phyloP scores from a whole-genome alignment of 2,797 vertebrate species.

The Lophius americanus region DNA sequence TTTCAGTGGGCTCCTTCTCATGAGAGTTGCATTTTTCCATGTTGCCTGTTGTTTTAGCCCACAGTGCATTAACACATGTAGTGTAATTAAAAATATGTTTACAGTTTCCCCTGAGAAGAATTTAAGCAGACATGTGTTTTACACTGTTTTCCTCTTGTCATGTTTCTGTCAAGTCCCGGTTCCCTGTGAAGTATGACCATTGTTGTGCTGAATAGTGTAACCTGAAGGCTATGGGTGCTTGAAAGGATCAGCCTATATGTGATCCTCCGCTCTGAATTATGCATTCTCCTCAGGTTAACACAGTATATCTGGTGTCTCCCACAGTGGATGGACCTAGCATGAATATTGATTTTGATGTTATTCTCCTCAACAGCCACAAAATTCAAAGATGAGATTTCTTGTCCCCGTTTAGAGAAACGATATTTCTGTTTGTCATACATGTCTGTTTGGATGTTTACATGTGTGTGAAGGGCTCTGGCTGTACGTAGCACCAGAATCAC shows the following conservation, averaged over 20 bases:
- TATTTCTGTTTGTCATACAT: not conserved
- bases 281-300: constrained; percentile 72
- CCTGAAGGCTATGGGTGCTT: constrained; percentile 62
- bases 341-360: constrained; percentile 7
- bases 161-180: constrained; percentile 11
- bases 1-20: constrained; percentile 48
- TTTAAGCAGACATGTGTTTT: not conserved
- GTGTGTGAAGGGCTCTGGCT: constrained; percentile 15
- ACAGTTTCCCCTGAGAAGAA: constrained; percentile 8
- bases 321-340: constrained; percentile 34
- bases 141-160: not conserved
- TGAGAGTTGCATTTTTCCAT: constrained; percentile 27
- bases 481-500: constrained; percentile 18
- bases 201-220: constrained; percentile 58
- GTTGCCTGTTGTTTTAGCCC: constrained; percentile 7
- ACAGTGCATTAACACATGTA: constrained; percentile 20
- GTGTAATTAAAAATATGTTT: constrained; percentile 19
- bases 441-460: not conserved
- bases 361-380: not conserved
- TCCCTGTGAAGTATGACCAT: constrained; percentile 47
- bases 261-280: constrained; percentile 80
- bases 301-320: constrained; percentile 67
- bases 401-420: not conserved
- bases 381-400: not conserved
- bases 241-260: constrained; percentile 50